Base-by-base conservation (phyloP, 1,140 invertebrate species). In the Phthorimaea operculella region DNA sequence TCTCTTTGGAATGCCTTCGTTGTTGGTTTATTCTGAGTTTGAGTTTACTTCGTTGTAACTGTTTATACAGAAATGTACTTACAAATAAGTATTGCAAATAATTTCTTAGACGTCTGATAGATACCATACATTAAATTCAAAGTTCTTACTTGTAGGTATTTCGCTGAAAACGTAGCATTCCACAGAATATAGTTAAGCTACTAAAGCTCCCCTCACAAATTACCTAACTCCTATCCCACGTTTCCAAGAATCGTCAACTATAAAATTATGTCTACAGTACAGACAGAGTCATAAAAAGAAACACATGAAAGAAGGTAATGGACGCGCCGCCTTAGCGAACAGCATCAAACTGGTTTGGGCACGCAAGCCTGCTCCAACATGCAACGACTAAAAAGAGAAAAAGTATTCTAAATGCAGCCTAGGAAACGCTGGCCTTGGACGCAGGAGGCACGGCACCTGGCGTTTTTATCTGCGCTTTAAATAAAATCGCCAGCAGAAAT, bases 321-420 rank as follows among this genome's bases (percentile, higher is more conserved):
- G 64, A 64, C 59, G 63, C 70, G 58, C 65, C 71, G 70, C 69
- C 74, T 77, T 74, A 79, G 74, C 72, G 64, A 74, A 65, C 72
- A 72, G 68, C 70, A 65, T 67, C 62, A 77, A 84, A 82, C 78
- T 69, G 79, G 79, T 84, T 84, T 81, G 70, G 72, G 79, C 81
- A 82, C 79, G 79, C 81, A 73, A 84, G 74, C 74, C 76, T 60
- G 67, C 69, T 70, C 66, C 70, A 70, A 75, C 72, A 81, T 81
- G 79, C 81, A 81, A 80, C 69, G 64, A 82, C 77, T 79, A 84
- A 84, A 84, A 84, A 79, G 68, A 81, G 74, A 84, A 84, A 84
- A 84, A 79, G 68, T 80, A 75, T 75, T 78, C 76, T 75, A 84
- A 76, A 82, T 83, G 79, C 79, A 84, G 70, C 81, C 81, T 84